A percentile compares a stretch with the other conserved stretches of the same genome.
phyloP scores from a whole-genome alignment of 2,113 vertebrate genomes.

The Gnathonemus longibarbis region DNA sequence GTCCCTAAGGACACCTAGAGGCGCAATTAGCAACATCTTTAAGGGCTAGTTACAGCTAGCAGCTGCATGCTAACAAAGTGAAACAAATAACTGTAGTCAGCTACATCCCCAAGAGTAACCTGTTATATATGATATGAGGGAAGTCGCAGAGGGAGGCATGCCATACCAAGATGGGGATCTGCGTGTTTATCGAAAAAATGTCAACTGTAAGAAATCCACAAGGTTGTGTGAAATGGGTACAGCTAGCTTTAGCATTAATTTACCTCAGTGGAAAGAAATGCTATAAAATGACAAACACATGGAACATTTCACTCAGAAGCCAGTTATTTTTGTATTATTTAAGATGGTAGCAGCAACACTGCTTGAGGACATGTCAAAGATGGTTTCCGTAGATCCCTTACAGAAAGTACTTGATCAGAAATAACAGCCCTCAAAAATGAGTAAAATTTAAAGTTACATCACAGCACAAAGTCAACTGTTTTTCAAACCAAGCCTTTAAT shows the following conservation, averaged over 20 bases:
- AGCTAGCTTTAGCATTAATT: constrained; percentile 1
- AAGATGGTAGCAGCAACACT: neutral
- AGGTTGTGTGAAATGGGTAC: neutral
- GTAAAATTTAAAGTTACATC: neutral
- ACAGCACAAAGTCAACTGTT: neutral
- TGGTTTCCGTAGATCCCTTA: neutral
- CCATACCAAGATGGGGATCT: neutral
- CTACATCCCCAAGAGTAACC: neutral
- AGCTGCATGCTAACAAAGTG: neutral
- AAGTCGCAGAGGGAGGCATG: neutral
- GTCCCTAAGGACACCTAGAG: neutral
- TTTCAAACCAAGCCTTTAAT: neutral
- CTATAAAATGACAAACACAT: neutral
- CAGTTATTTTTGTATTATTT: neutral
- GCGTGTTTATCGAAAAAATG: neutral
- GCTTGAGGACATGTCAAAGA: neutral
- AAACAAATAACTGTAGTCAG: neutral
- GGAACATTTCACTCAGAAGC: neutral
- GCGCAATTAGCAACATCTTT: neutral
- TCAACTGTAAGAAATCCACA: neutral
- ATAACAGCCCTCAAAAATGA: neutral
- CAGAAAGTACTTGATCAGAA: neutral
- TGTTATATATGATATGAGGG: neutral
- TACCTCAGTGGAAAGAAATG: neutral
- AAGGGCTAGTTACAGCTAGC: neutral